phyloP scores from a whole-genome alignment of 2,113 vertebrate genomes.

The Odontesthes bonariensis region DNA sequence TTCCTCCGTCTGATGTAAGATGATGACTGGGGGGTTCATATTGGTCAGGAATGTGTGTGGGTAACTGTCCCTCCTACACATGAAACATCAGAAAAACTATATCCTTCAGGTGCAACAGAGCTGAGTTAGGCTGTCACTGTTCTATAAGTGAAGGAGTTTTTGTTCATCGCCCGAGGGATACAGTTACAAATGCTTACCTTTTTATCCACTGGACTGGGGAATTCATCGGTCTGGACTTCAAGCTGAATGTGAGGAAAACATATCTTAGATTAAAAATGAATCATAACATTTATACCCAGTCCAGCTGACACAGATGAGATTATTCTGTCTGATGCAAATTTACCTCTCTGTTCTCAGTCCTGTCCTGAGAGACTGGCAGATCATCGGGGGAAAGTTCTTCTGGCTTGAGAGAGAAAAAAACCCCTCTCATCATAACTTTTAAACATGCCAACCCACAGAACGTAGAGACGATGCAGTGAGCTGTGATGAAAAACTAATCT shows the following conservation, averaged over 20 bases:
- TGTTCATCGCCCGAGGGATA: constrained; percentile 4
- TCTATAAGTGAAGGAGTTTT: constrained; percentile 22
- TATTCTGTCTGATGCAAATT: constrained; percentile 10
- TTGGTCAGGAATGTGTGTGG: constrained; percentile 12
- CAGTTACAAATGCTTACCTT: constrained; percentile 17
- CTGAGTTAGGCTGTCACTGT: constrained; percentile 24
- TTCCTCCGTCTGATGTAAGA: constrained; percentile 16
- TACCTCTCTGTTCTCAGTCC: constrained; percentile 55
- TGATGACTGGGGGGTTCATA: constrained; percentile 26
- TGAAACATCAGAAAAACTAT: constrained; percentile 17
- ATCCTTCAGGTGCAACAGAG: constrained; percentile 14
- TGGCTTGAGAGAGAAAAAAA: constrained; percentile 42
- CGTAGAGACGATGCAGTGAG: constrained; percentile 18
- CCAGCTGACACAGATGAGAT: constrained; percentile 28
- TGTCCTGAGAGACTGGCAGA: constrained; percentile 20
- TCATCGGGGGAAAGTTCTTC: constrained; percentile 59
- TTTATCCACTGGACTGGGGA: not conserved
- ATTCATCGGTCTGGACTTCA: constrained; percentile 36
- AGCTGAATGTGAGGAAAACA: constrained; percentile 20
- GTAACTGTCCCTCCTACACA: constrained; percentile 39
- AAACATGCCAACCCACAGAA: constrained; percentile 9
- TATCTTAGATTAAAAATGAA: constrained; percentile 18
- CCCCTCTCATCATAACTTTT: constrained; percentile 10
- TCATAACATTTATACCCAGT: constrained; percentile 7
- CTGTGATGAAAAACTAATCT: constrained; percentile 45